Evolutionary conservation across 2,888 invertebrate genomes (phyloP).

Genomic region (Steinernema scapterisci): DNA sequence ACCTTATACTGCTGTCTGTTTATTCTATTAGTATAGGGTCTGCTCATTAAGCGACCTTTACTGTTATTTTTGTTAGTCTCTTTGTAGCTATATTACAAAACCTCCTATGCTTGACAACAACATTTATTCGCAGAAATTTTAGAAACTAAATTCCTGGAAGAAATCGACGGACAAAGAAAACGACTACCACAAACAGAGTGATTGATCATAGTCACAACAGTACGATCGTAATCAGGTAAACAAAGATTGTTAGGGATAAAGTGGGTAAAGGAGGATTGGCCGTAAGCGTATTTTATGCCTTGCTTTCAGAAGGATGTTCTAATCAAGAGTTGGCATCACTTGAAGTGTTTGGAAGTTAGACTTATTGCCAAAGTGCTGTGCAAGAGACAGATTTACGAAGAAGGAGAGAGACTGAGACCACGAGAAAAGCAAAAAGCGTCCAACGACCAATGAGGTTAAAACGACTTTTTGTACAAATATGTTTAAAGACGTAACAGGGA

Average conservation of each 20-base stretch:
- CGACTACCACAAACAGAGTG: conserved; percentile 13
- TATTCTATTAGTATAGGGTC: no score
- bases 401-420: not conserved
- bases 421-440: not conserved
- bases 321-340: no score
- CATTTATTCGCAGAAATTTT: conserved; percentile 16
- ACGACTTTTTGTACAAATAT: conserved; percentile 15
- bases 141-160: not conserved
- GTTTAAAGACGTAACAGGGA: not conserved
- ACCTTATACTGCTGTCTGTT: no score
- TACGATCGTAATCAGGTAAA: not conserved
- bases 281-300: no score
- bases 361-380: no score
- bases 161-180: conserved; percentile 12
- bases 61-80: not conserved
- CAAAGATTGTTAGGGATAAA: not conserved
- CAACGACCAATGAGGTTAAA: not conserved
- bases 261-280: no score
- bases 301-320: no score
- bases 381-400: not conserved
- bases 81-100: not conserved
- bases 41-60: not conserved
- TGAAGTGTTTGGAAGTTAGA: no score
- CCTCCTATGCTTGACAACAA: conserved; percentile 9
- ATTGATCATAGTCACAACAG: conserved; percentile 25